Conservation (phyloP, 2,797 vertebrate genomes). For the Alectoris magna region DNA sequence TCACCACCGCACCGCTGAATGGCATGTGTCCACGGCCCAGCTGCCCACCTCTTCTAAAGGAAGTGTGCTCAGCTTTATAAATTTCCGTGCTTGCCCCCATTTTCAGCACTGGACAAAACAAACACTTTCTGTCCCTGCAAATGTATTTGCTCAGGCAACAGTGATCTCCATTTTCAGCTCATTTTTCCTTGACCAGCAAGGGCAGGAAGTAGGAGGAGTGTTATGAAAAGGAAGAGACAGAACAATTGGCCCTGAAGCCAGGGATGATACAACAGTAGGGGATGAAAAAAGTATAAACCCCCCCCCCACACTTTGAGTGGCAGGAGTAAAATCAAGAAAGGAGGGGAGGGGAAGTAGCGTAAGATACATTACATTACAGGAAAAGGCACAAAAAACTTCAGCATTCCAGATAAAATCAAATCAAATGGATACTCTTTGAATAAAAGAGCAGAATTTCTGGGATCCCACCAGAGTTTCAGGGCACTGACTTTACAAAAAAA, state of each 20-base stretch:
- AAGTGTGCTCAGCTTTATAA: neutral
- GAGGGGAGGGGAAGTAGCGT: neutral
- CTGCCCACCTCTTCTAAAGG: no score
- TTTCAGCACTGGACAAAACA: neutral
- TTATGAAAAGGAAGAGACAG: neutral
- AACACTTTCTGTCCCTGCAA: neutral
- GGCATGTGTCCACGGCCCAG: neutral
- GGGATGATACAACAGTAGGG: neutral
- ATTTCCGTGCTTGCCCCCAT: neutral
- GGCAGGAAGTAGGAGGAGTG: neutral
- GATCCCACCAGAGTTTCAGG: neutral
- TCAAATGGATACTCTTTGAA: neutral
- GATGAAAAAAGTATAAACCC: neutral
- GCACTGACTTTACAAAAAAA: neutral
- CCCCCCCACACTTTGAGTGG: no score
- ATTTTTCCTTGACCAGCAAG: neutral
- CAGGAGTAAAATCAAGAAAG: neutral
- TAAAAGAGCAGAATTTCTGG: neutral
- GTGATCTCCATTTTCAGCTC: neutral
- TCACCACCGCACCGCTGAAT: rapidly evolving
- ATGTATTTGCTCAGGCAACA: rapidly evolving
- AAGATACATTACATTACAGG: neutral
- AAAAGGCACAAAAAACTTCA: neutral
- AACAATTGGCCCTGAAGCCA: neutral
- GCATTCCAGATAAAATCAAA: neutral